These are phyloP conservation scores for Araneus ventricosus DNA, from an alignment of 1,140 invertebrate species.

Conservation along the genomic window DNA sequence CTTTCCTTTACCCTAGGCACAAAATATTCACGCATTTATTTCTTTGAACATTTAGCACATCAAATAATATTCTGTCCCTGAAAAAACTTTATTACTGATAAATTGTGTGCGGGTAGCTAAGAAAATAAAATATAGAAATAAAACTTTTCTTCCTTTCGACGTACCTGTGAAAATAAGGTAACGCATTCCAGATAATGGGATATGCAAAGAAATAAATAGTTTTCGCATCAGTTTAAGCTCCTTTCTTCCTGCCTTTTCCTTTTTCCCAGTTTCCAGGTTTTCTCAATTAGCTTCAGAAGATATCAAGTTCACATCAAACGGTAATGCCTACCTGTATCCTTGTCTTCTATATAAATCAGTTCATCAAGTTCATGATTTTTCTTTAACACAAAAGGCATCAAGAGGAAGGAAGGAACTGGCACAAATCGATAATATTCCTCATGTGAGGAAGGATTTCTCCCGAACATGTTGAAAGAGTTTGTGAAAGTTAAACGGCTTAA, in stretches of 20 bases:
- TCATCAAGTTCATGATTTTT: slow-evolving; percentile 69
- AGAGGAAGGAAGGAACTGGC: not conserved
- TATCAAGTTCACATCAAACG: slow-evolving; percentile 15
- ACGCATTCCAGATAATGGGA: slow-evolving; percentile 62
- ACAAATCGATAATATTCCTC: not conserved
- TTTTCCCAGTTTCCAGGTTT: slow-evolving; percentile 14
- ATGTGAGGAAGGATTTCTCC: not conserved
- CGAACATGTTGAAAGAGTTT: slow-evolving; percentile 1
- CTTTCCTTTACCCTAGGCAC: slow-evolving; percentile 5
- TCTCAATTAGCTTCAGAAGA: not conserved
- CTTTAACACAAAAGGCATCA: slow-evolving; percentile 13
- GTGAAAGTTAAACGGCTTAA: slow-evolving; percentile 20
- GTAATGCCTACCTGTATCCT: slow-evolving; percentile 54
- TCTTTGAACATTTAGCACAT: slow-evolving; percentile 58
- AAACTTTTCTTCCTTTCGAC: slow-evolving; percentile 16
- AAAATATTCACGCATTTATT: slow-evolving; percentile 39
- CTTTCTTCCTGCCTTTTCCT: slow-evolving; percentile 34
- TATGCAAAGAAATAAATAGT: slow-evolving; percentile 73
- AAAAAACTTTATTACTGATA: slow-evolving; percentile 54
- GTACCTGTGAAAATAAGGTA: slow-evolving; percentile 54
- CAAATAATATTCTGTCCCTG: slow-evolving; percentile 37
- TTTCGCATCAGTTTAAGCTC: slow-evolving; percentile 67
- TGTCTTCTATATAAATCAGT: slow-evolving; percentile 66
- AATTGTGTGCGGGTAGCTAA: slow-evolving; percentile 8
- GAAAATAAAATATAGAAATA: slow-evolving; percentile 35